phyloP scores from a whole-genome alignment of 1,140 invertebrate genomes.

The Drosophila bifasciata region DNA sequence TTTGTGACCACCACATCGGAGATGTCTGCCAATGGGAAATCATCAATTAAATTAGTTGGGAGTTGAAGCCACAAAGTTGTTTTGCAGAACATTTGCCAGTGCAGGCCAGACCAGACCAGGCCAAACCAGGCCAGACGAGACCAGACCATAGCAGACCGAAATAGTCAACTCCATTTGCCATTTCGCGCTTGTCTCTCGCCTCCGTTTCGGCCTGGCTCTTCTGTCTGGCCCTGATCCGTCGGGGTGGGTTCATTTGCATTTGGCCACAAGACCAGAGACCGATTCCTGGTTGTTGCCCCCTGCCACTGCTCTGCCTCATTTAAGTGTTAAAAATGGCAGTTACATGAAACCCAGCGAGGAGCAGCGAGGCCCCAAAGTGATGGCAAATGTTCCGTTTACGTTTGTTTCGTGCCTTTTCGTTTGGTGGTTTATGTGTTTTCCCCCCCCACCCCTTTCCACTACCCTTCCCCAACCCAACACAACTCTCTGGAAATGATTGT shows the following conservation, averaged over 20 bases:
- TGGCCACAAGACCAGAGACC: constrained; percentile 38
- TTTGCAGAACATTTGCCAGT: constrained; percentile 72
- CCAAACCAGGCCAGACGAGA: constrained; percentile 6
- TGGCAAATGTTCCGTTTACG: constrained; percentile 76
- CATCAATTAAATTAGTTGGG: constrained; percentile 79
- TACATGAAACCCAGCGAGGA: constrained; percentile 60
- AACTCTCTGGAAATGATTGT: constrained; percentile 43
- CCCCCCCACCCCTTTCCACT: neutral
- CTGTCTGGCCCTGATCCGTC: constrained; percentile 39
- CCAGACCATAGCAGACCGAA: constrained; percentile 4
- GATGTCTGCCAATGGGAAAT: constrained; percentile 70
- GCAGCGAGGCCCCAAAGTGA: constrained; percentile 13
- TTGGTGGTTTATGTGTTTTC: constrained; percentile 49
- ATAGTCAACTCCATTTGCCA: constrained; percentile 30
- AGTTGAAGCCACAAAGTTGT: constrained; percentile 54
- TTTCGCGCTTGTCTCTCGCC: constrained; percentile 46
- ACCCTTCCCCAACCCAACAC: no score
- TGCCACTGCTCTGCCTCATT: constrained; percentile 54
- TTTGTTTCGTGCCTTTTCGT: constrained; percentile 53
- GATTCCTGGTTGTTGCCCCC: constrained; percentile 18
- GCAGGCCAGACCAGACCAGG: constrained; percentile 15
- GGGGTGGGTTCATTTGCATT: constrained; percentile 66
- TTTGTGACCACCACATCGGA: constrained; percentile 57
- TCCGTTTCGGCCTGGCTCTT: constrained; percentile 21
- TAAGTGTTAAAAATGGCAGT: constrained; percentile 82